Percentiles rank a stretch among this genome's conserved stretches.
Conservation (phyloP, 2,113 vertebrate species). For the Solenodon paradoxus region DNA sequence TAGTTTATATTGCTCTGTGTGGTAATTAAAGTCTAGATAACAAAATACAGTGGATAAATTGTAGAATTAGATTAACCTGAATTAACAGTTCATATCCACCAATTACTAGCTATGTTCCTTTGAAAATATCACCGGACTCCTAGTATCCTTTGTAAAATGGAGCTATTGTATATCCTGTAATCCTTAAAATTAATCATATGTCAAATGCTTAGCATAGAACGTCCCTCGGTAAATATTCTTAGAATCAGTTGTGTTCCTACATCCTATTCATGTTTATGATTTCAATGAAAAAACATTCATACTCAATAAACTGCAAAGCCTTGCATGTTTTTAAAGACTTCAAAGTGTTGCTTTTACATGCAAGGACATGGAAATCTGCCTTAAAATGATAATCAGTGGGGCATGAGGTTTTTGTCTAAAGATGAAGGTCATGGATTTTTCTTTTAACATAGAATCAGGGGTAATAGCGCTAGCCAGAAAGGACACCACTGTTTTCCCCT, state of each 20-base stretch:
- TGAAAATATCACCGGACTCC: not conserved
- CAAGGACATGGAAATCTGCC: not conserved
- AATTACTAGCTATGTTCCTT: not conserved
- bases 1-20: not conserved
- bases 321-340: constrained; percentile 36
- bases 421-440: constrained; percentile 19
- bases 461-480: not conserved
- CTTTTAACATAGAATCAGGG: not conserved
- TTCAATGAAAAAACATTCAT: not conserved
- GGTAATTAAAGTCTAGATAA: not conserved
- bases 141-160: not conserved
- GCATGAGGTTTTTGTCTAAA: not conserved
- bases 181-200: not conserved
- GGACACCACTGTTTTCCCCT: not conserved
- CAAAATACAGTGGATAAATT: not conserved
- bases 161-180: not conserved
- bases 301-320: not conserved
- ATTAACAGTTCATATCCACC: not conserved
- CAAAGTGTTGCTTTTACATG: not conserved
- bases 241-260: not conserved
- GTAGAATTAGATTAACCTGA: not conserved
- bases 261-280: not conserved
- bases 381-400: constrained; percentile 15
- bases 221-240: not conserved
- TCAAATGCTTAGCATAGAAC: not conserved